Base-by-base conservation (phyloP, 2,888 invertebrate genomes). In the Eustalomyia histrio region DNA sequence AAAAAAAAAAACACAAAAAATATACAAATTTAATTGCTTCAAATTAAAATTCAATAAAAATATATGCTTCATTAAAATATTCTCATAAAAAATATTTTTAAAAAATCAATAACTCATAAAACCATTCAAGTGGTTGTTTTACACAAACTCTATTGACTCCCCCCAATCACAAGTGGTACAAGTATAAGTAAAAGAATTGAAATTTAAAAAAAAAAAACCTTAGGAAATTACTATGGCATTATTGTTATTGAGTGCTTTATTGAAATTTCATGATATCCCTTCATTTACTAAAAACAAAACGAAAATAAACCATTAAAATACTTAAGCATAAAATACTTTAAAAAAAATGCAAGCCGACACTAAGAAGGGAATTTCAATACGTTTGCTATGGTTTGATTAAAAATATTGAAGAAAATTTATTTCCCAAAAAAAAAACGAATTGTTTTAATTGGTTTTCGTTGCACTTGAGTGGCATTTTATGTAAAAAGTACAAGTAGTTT, bases 361-460 rank as follows among this genome's bases (percentile, higher is more conserved):
- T 29, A 29, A 71, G 17, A 74, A 73, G 60, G 47, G 10, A 57
- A 61, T 17, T 52, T 55, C 57, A 60, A 17, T 60, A 17, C 35
- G 16, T 79, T 57, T 57, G n/a, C 50, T 29, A 55, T 43, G 10
- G 50, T 58, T 72, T 74, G 67, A 55, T 67, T 14, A 43, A 39
- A 50, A 50, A 39, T 39, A 17, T 24, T 10, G 29, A 64, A 43
- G 52, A 68, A 18, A 67, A 24, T 16, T 35, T 50, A 17, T 52
- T 58, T 43, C 17, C 3, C n/a, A n/a, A 24, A 64, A 57, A 53
- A 39, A 58, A 43, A 52, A 80, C 43, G 24, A 79, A 73, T 72
- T 75, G 69, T 67, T 78, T 76, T 76, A 80, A 80, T 82, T 79
- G 79, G 69, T 82, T 82, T 82, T 71, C 79, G 80, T 57, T 82